A percentile compares a stretch with the other conserved stretches of the same genome.
Conservation (phyloP, 1,140 invertebrate species). For the Oryzaephilus surinamensis region DNA sequence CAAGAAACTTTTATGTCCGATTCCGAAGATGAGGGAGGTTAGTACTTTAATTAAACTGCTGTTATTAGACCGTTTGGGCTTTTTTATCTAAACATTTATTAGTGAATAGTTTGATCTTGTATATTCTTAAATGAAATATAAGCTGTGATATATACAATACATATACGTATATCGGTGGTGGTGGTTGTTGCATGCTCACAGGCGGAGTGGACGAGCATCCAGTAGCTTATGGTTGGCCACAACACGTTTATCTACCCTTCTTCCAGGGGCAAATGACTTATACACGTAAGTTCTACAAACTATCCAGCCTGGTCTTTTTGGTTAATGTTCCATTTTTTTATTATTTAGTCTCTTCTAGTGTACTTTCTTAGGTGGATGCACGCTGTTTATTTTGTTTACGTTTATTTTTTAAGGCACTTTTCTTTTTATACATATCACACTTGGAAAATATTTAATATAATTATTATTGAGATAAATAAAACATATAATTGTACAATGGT, state of each 20-base stretch:
- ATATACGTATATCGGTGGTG: too few species aligned
- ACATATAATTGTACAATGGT: too few species aligned
- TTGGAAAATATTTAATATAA: too few species aligned
- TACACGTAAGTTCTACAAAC: slow-evolving; percentile 67
- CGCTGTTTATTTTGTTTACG: too few species aligned
- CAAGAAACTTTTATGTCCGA: slow-evolving; percentile 98
- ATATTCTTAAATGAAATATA: too few species aligned
- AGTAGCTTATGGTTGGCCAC: slow-evolving; percentile 51
- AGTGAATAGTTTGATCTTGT: too few species aligned
- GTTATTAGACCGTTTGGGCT: not conserved
- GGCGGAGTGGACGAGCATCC: slow-evolving; percentile 36
- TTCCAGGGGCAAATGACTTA: slow-evolving; percentile 67
- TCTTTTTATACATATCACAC: too few species aligned
- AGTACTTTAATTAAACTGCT: slow-evolving; percentile 29
- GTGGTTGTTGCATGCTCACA: slow-evolving; percentile 35
- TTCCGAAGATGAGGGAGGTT: slow-evolving; percentile 96
- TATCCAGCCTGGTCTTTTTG: slow-evolving; percentile 5
- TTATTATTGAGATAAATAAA: too few species aligned
- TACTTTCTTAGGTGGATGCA: not conserved
- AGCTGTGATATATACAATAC: too few species aligned
- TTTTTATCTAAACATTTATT: not conserved
- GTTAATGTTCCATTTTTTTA: slow-evolving; percentile 1
- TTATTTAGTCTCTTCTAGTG: not conserved
- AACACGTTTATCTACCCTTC: slow-evolving; percentile 70
- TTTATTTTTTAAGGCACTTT: too few species aligned